Conservation (phyloP, 2,113 vertebrate species). For the Microtus montanus region DNA sequence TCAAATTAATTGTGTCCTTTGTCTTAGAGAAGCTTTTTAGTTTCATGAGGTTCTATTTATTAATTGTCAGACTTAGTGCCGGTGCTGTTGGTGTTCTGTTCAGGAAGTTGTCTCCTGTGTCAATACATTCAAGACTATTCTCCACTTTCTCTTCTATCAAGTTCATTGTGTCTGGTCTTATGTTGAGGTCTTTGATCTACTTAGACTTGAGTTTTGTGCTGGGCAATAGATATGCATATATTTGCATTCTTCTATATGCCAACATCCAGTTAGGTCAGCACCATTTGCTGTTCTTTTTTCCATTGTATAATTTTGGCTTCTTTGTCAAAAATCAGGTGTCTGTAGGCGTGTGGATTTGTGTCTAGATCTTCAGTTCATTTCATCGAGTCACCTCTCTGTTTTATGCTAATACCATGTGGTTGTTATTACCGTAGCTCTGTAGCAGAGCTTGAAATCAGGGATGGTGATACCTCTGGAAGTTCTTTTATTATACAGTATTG, state of each 20-base stretch:
- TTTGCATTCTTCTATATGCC: background rate
- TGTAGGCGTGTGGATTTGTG: background rate
- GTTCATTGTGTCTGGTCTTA: background rate
- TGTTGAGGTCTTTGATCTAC: background rate
- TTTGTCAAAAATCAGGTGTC: background rate
- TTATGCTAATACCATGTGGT: background rate
- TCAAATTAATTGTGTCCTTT: background rate
- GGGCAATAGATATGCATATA: background rate
- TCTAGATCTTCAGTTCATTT: background rate
- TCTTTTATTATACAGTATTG: background rate
- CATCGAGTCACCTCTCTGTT: background rate
- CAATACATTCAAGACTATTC: background rate
- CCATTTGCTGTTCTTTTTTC: background rate
- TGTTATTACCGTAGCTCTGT: background rate
- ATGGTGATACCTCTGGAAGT: background rate
- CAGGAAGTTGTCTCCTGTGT: background rate
- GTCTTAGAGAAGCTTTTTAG: background rate
- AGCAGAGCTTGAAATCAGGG: background rate
- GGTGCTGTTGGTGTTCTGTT: background rate
- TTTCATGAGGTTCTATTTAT: background rate
- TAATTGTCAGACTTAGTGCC: background rate
- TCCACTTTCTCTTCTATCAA: background rate
- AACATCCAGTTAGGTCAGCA: background rate
- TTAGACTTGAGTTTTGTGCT: background rate
- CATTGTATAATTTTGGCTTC: background rate